These are phyloP conservation scores for Rhysida immarginata DNA, from an alignment of 1,140 invertebrate species.

Conservation along the genomic window DNA sequence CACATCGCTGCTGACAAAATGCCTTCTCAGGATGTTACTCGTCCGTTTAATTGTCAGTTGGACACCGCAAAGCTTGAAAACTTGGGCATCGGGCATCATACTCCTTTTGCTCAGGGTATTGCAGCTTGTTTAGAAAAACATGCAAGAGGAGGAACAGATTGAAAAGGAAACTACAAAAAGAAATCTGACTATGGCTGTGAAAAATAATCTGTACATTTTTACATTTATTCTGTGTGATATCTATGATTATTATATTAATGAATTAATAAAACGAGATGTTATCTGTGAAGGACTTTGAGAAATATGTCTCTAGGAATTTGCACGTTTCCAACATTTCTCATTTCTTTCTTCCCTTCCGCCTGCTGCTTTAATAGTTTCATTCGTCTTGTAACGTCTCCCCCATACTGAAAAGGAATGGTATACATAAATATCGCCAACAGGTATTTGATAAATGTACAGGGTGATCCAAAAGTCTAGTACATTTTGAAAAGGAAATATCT, in stretches of 20 bases:
- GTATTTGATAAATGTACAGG: too few relatives aligned
- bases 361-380: constrained; percentile 80
- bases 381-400: constrained; percentile 75
- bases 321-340: constrained; percentile 81
- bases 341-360: constrained; percentile 80
- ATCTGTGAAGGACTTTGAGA: constrained; percentile 65
- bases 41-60: constrained; percentile 35
- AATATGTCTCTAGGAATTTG: constrained; percentile 82
- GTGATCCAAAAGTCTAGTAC: too few relatives aligned
- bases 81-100: constrained; percentile 29
- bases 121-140: constrained; percentile 21
- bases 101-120: constrained; percentile 31
- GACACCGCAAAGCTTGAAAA: constrained; percentile 28
- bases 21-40: constrained; percentile 22
- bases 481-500: too few relatives aligned
- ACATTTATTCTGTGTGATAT: too few relatives aligned
- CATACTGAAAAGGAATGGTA: constrained; percentile 59
- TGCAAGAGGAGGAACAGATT: too few relatives aligned
- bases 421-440: too few relatives aligned
- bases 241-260: too few relatives aligned
- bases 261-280: not conserved
- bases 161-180: too few relatives aligned
- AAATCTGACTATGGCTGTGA: too few relatives aligned
- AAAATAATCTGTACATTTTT: too few relatives aligned
- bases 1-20: constrained; percentile 29